Conservation (phyloP, 35 echinoderm and acorn worm genomes). For the Ptychodera flava region DNA sequence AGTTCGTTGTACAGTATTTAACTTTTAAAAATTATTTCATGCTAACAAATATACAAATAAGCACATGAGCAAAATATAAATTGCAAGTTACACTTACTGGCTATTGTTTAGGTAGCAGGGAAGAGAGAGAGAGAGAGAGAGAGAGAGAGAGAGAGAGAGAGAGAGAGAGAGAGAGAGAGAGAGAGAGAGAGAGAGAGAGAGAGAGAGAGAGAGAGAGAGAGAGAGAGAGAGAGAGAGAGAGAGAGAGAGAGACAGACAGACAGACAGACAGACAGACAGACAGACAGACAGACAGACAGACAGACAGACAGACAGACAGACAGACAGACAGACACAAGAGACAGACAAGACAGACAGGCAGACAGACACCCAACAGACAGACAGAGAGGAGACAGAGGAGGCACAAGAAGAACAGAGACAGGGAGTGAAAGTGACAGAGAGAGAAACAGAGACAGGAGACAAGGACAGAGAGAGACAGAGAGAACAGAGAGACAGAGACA, state of each 20-base stretch:
- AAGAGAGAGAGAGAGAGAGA: background rate
- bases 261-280: slow-evolving; percentile 7
- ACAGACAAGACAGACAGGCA: background rate
- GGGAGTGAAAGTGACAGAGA: background rate
- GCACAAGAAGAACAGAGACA: background rate
- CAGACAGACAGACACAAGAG: slow-evolving; percentile 3
- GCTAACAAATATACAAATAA: no score
- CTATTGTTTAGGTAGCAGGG: no score
- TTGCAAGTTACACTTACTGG: no score
- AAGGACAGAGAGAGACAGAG: slow-evolving; percentile 1
- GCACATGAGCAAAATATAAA: no score
- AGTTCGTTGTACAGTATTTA: no score
- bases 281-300: slow-evolving; percentile 7
- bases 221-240: background rate
- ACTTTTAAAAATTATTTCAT: no score
- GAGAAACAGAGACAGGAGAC: background rate
- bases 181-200: slow-evolving; percentile 7
- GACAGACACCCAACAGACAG: slow-evolving; percentile 4
- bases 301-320: slow-evolving; percentile 4
- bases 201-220: background rate
- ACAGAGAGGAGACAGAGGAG: no score
- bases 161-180: slow-evolving; percentile 7
- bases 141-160: slow-evolving; percentile 9
- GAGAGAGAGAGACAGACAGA: slow-evolving; percentile 4
- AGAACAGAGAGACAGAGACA: slow-evolving; percentile 3